A percentile compares a stretch with the other conserved stretches of the same genome.
Evolutionary conservation across 2,888 invertebrate species (phyloP).

Genomic region (Formica aserva): DNA sequence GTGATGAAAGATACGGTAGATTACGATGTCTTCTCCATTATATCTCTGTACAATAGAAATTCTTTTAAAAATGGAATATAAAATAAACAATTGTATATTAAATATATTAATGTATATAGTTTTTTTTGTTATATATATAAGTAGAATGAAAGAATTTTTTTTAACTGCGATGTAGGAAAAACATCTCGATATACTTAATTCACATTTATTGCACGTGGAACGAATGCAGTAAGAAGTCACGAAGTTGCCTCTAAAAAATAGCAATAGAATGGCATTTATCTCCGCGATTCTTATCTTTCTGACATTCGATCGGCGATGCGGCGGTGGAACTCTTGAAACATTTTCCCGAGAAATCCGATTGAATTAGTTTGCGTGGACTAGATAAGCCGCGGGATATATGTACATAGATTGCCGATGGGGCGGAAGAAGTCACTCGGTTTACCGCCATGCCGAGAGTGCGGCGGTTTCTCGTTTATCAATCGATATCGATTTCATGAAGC

Average conservation of each 20-base stretch:
- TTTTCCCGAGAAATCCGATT: conserved; percentile 50
- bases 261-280: conserved; percentile 55
- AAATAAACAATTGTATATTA: not conserved
- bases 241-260: not conserved
- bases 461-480: conserved; percentile 62
- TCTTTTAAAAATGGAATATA: not conserved
- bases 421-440: conserved; percentile 35
- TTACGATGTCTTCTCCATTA: not conserved
- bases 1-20: conserved; percentile 48
- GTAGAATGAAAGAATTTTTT: not conserved
- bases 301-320: conserved; percentile 58
- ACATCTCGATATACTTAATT: not conserved
- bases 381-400: conserved; percentile 45
- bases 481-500: conserved; percentile 58
- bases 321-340: conserved; percentile 26
- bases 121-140: not conserved
- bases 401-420: conserved; percentile 15
- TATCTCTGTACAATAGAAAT: not conserved
- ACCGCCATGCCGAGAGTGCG: conserved; percentile 2
- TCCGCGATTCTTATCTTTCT: conserved; percentile 61
- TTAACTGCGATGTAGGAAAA: not conserved
- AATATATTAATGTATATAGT: not conserved
- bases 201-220: not conserved
- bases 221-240: not conserved
- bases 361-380: conserved; percentile 63